phyloP scores from a whole-genome alignment of 1,140 invertebrate genomes.

The Maniola jurtina region DNA sequence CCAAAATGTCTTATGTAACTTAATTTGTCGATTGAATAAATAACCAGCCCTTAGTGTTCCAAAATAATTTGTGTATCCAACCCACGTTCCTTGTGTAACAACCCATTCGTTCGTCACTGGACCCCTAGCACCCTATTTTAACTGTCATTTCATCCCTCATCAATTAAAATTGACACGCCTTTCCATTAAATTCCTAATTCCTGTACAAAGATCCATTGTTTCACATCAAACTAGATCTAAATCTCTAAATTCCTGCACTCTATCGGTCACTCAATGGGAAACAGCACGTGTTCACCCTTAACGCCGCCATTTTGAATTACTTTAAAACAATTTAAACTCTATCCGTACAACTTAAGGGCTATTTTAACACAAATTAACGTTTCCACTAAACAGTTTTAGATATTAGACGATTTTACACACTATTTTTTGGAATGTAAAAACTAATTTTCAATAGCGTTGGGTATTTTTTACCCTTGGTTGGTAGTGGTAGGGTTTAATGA shows the following conservation, averaged over 20 bases:
- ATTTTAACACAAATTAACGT: background rate
- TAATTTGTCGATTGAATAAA: too few species aligned
- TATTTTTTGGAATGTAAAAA: background rate
- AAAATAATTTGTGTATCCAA: too few species aligned
- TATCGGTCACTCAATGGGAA: slow-evolving; percentile 19
- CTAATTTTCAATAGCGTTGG: background rate
- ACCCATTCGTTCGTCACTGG: too few species aligned
- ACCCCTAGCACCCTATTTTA: too few species aligned
- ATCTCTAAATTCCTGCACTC: slow-evolving; percentile 16
- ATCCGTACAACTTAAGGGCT: background rate
- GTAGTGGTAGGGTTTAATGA: background rate
- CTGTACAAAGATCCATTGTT: slow-evolving; percentile 15
- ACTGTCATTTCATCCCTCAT: background rate
- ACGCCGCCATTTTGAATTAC: background rate
- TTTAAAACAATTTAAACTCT: background rate
- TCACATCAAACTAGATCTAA: slow-evolving; percentile 6
- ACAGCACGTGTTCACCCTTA: slow-evolving; percentile 19
- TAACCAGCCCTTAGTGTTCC: too few species aligned
- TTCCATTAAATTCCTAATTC: slow-evolving; percentile 7
- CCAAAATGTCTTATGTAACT: too few species aligned
- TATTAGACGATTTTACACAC: background rate
- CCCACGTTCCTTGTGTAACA: too few species aligned
- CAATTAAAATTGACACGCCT: background rate
- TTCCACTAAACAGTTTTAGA: background rate
- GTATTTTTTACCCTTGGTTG: background rate